A percentile compares a stretch with the other conserved stretches of the same genome.
Conservation (phyloP, 1,140 invertebrate genomes). For the Aporrectodea caliginosa region DNA sequence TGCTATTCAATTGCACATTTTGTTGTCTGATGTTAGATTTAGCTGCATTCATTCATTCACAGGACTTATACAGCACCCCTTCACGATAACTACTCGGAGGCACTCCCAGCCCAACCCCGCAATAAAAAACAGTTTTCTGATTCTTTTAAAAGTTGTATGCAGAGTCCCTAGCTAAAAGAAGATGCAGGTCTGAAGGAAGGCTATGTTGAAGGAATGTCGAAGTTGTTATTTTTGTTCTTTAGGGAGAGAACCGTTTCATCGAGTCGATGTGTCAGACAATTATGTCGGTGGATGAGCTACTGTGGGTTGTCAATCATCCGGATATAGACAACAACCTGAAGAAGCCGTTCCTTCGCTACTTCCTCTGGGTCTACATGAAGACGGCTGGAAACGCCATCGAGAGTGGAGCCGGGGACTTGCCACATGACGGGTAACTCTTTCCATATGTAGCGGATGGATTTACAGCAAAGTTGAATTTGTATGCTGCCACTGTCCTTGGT, state of each 20-base stretch:
- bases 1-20: too few relatives aligned
- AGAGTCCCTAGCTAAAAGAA: too few relatives aligned
- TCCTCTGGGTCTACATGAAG: slow-evolving; percentile 36
- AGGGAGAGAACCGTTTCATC: slow-evolving; percentile 37
- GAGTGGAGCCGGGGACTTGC: slow-evolving; percentile 31
- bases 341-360: slow-evolving; percentile 35
- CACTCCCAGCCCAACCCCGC: too few relatives aligned
- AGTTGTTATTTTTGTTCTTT: background rate
- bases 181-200: too few relatives aligned
- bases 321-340: slow-evolving; percentile 35
- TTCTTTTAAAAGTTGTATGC: too few relatives aligned
- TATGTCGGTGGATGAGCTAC: slow-evolving; percentile 34
- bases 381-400: slow-evolving; percentile 33
- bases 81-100: too few relatives aligned
- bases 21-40: too few relatives aligned
- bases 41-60: too few relatives aligned
- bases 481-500: background rate
- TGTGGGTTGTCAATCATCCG: slow-evolving; percentile 33
- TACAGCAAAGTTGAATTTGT: background rate
- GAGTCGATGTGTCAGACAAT: slow-evolving; percentile 38
- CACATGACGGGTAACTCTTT: slow-evolving; percentile 31
- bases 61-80: too few relatives aligned
- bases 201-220: too few relatives aligned
- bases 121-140: too few relatives aligned
- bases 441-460: background rate